phyloP scores from a whole-genome alignment of 2,113 vertebrate genomes.

The Heloderma charlesbogerti region DNA sequence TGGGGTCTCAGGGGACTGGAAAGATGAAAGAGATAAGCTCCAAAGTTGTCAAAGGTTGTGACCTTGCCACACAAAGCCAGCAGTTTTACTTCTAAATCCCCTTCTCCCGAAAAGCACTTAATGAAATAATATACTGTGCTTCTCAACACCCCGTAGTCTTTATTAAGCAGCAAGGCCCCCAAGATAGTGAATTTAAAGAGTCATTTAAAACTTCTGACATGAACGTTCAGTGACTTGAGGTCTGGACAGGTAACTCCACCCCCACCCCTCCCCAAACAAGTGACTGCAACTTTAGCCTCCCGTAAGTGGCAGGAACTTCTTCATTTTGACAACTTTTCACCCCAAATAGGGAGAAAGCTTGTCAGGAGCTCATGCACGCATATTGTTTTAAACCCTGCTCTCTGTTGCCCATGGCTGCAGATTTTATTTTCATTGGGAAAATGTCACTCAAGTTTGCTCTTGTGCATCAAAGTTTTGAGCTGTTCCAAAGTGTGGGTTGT shows the following conservation, averaged over 20 bases:
- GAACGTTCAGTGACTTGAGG: slow-evolving; percentile 49
- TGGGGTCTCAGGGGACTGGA: slow-evolving; percentile 80
- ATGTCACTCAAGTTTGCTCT: slow-evolving; percentile 20
- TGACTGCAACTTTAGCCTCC: slow-evolving; percentile 53
- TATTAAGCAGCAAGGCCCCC: slow-evolving; percentile 67
- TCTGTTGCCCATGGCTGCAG: background rate
- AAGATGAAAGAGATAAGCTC: slow-evolving; percentile 86
- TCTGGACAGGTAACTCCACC: background rate
- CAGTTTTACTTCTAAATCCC: slow-evolving; percentile 90
- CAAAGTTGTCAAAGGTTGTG: slow-evolving; percentile 91
- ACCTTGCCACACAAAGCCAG: slow-evolving; percentile 92
- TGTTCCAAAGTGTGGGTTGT: background rate
- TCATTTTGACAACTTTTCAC: slow-evolving; percentile 35
- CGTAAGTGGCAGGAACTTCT: background rate
- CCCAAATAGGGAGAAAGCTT: slow-evolving; percentile 31
- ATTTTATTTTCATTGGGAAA: background rate
- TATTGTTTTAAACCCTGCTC: slow-evolving; percentile 12
- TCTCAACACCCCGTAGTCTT: slow-evolving; percentile 76
- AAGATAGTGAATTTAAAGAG: slow-evolving; percentile 68
- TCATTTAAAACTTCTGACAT: slow-evolving; percentile 66
- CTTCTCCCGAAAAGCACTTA: slow-evolving; percentile 87
- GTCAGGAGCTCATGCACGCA: background rate
- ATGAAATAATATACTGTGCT: slow-evolving; percentile 95
- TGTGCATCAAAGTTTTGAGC: slow-evolving; percentile 30
- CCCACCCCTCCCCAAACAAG: slow-evolving; percentile 15